phyloP scores from a whole-genome alignment of 2,797 vertebrate species.

The Triplophysa yarkandensis region DNA sequence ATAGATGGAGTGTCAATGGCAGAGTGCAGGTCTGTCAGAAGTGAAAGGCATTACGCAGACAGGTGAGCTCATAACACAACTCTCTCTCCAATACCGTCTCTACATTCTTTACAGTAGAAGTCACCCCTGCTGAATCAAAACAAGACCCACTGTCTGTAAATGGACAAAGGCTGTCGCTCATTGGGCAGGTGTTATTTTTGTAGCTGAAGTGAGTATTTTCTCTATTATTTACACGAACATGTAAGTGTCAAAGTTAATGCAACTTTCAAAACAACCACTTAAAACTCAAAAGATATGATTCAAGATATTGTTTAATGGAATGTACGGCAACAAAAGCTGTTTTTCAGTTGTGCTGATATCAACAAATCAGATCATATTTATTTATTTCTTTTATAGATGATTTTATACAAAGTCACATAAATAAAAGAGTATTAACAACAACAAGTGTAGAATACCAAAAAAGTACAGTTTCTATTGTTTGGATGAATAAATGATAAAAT shows the following conservation, averaged over 20 bases:
- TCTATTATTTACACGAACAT: slow-evolving; percentile 21
- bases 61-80: slow-evolving; percentile 47
- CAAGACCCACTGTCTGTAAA: slow-evolving; percentile 23
- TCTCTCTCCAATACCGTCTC: slow-evolving; percentile 27
- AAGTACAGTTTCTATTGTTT: no score
- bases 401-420: no score
- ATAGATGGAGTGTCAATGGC: slow-evolving; percentile 44
- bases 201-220: slow-evolving; percentile 25
- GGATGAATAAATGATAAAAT: no score
- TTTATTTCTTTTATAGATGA: no score
- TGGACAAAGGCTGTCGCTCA: slow-evolving; percentile 38
- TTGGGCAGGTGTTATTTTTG: slow-evolving; percentile 48
- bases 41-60: slow-evolving; percentile 44
- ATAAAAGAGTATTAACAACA: no score
- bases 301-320: slow-evolving; percentile 17
- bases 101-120: slow-evolving; percentile 47
- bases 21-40: slow-evolving; percentile 40
- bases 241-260: slow-evolving; percentile 18
- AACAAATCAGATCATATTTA: neutral
- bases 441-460: no score
- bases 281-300: neutral
- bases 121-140: slow-evolving; percentile 34
- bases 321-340: neutral
- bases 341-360: slow-evolving; percentile 3
- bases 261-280: slow-evolving; percentile 28